Evolutionary conservation across 37 sponge, comb jelly and placozoan genomes (phyloP).

Genomic region (Geodia barretti): DNA sequence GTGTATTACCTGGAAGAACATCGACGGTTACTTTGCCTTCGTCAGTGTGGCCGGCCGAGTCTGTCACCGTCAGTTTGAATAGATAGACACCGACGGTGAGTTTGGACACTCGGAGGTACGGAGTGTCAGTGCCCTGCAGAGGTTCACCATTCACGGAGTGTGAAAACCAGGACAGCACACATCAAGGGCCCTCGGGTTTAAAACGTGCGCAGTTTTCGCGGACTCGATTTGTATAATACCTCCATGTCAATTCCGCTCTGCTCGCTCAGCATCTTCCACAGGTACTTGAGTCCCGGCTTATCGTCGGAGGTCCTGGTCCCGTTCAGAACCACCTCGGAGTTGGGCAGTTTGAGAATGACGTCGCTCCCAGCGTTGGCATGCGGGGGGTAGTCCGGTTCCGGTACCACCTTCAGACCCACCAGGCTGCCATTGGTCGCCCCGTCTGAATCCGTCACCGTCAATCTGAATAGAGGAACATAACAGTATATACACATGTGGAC

Average conservation of each 20-base stretch:
- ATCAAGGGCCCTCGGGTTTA: too few species aligned
- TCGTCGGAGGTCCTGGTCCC: conserved; percentile 67
- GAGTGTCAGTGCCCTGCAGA: not conserved
- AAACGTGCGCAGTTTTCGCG: too few species aligned
- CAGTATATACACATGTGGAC: too few species aligned
- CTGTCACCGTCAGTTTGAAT: conserved; percentile 76
- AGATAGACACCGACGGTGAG: conserved; percentile 47
- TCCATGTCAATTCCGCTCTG: conserved; percentile 19
- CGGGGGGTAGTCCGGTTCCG: conserved; percentile 71
- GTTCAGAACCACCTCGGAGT: conserved; percentile 41
- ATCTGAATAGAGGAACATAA: conserved; percentile 33
- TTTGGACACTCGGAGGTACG: conserved; percentile 4
- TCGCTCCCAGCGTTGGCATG: conserved; percentile 51
- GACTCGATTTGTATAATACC: too few species aligned
- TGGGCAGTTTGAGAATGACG: conserved; percentile 38
- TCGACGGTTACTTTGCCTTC: conserved; percentile 54
- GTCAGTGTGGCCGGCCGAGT: conserved; percentile 64
- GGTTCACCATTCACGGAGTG: too few species aligned
- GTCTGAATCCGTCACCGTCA: conserved; percentile 71
- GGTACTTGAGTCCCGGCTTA: conserved; percentile 39
- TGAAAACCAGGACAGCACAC: too few species aligned
- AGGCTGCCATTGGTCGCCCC: conserved; percentile 24
- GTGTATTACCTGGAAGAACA: conserved; percentile 63
- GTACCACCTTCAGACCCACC: conserved; percentile 57
- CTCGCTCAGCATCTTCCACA: conserved; percentile 34